phyloP scores from a whole-genome alignment of 2,113 vertebrate genomes.

The Mastomys coucha region DNA sequence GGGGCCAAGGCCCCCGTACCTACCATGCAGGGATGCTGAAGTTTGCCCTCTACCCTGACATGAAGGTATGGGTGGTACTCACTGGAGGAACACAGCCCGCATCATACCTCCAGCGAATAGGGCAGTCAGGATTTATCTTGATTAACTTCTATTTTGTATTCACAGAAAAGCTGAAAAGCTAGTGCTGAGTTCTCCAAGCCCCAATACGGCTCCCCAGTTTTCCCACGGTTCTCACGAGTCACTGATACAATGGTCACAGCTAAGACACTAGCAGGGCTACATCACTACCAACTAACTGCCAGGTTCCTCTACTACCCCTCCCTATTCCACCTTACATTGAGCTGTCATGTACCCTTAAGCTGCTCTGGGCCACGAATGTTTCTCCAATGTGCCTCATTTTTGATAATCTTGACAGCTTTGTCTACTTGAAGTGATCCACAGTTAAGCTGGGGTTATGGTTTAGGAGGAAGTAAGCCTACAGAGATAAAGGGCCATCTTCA shows the following conservation, averaged over 20 bases:
- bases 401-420: conserved; percentile 4
- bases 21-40: background rate
- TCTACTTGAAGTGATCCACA: background rate
- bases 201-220: background rate
- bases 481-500: background rate
- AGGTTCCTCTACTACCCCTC: background rate
- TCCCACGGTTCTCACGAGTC: background rate
- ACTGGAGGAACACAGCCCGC: background rate
- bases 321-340: background rate
- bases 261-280: background rate
- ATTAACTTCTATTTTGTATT: conserved; percentile 7
- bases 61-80: background rate
- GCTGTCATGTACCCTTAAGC: background rate
- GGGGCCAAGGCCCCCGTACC: background rate
- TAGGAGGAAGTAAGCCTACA: background rate
- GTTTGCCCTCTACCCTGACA: background rate
- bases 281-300: background rate
- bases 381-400: conserved; percentile 14
- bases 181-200: background rate
- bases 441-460: background rate
- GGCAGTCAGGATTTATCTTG: background rate
- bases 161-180: conserved; percentile 42
- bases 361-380: background rate
- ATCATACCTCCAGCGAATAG: background rate
- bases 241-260: background rate